Conservation (phyloP, 2,888 invertebrate genomes). For the Aspidiotus rigidus region DNA sequence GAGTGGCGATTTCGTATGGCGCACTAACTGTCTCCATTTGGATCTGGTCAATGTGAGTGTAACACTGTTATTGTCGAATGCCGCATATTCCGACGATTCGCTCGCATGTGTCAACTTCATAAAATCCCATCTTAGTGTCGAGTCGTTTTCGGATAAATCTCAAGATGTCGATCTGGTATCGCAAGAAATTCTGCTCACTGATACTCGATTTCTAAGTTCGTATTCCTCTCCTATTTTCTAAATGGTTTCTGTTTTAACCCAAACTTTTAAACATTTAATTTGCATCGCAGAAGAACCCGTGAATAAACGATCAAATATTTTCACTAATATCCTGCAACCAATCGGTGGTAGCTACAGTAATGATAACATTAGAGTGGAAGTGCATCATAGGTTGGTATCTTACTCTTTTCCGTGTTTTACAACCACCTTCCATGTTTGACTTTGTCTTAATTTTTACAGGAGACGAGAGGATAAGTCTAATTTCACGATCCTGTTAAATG, state of each 20-base stretch:
- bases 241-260: background rate
- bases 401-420: background rate
- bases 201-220: slow-evolving; percentile 57
- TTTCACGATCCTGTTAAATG: slow-evolving; percentile 82
- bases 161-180: slow-evolving; percentile 89
- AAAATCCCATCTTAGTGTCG: slow-evolving; percentile 74
- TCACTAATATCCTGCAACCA: slow-evolving; percentile 80
- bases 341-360: slow-evolving; percentile 47
- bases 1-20: slow-evolving; percentile 51
- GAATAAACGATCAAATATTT: slow-evolving; percentile 71
- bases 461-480: slow-evolving; percentile 58
- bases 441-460: slow-evolving; percentile 42
- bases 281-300: slow-evolving; percentile 49
- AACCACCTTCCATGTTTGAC: background rate
- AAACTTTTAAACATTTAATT: background rate
- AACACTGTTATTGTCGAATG: slow-evolving; percentile 54
- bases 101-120: slow-evolving; percentile 86
- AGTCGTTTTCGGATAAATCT: slow-evolving; percentile 76
- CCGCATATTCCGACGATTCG: slow-evolving; percentile 45
- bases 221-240: background rate
- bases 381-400: slow-evolving; percentile 49
- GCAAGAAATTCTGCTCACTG: slow-evolving; percentile 73
- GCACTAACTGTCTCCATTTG: slow-evolving; percentile 65
- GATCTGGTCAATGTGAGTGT: slow-evolving; percentile 80
- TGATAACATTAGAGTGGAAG: slow-evolving; percentile 62